These are phyloP conservation scores for Reinhardtius hippoglossoides DNA, from an alignment of 2,113 vertebrate genomes.

Conservation along the genomic window DNA sequence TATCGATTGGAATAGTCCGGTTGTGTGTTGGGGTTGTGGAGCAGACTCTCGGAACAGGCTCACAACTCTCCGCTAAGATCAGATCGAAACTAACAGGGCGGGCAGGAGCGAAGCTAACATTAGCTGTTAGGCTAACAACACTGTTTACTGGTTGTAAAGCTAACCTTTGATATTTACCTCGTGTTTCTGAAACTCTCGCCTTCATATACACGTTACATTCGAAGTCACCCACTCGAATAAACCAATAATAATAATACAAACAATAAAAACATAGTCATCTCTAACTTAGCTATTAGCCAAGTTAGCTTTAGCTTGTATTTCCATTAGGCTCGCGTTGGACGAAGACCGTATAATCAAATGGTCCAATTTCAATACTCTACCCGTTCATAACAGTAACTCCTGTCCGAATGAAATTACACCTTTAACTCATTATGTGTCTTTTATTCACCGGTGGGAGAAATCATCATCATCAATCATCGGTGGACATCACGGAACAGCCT, in stretches of 20 bases:
- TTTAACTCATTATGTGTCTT: too few species aligned
- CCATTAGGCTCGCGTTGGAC: not conserved
- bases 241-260: not conserved
- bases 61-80: not conserved
- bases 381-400: not conserved
- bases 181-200: not conserved
- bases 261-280: not conserved
- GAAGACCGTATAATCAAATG: not conserved
- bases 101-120: constrained; percentile 18
- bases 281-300: not conserved
- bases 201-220: too few species aligned
- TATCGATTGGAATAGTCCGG: not conserved
- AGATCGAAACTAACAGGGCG: not conserved
- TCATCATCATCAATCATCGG: too few species aligned
- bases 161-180: not conserved
- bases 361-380: not conserved
- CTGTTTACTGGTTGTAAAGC: not conserved
- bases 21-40: not conserved
- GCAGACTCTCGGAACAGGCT: too few species aligned
- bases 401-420: not conserved
- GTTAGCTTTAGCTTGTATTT: not conserved
- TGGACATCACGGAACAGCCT: too few species aligned
- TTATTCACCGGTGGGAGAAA: too few species aligned
- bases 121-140: constrained; percentile 25
- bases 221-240: not conserved